A percentile compares a stretch with the other conserved stretches of the same genome.
These are phyloP conservation scores for Drosophila macrothrix DNA, from an alignment of 2,888 invertebrate genomes.

Conservation along the genomic window DNA sequence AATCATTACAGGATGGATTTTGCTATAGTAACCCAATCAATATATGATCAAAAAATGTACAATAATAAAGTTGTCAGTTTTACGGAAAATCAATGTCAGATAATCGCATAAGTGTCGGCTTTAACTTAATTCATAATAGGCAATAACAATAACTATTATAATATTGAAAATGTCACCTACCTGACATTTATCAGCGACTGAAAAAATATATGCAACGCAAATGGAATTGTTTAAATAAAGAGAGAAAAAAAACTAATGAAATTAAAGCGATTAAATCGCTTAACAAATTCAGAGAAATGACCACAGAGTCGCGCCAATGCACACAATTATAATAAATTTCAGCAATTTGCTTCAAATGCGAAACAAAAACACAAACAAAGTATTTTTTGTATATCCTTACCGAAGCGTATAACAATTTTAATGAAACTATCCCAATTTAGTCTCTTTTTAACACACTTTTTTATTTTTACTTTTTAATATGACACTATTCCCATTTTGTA, in stretches of 20 bases:
- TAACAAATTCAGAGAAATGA: constrained; percentile 38
- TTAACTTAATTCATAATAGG: constrained; percentile 64
- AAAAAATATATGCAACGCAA: constrained; percentile 45
- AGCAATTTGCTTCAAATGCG: constrained; percentile 37
- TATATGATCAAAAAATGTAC: background rate
- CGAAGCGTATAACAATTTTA: background rate
- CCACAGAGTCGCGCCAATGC: constrained; percentile 17
- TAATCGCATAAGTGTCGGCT: constrained; percentile 43
- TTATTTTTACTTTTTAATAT: background rate
- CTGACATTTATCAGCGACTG: constrained; percentile 55
- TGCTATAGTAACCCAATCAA: background rate
- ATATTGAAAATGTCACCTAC: constrained; percentile 53
- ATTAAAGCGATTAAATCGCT: constrained; percentile 64
- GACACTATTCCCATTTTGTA: background rate
- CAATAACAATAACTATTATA: constrained; percentile 42
- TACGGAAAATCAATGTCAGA: constrained; percentile 38
- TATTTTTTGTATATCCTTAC: background rate
- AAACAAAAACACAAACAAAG: background rate
- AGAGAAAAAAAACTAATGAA: constrained; percentile 60
- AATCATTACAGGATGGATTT: background rate
- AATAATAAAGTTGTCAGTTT: constrained; percentile 4
- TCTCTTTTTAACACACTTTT: background rate
- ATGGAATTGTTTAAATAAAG: constrained; percentile 37
- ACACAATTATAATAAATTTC: constrained; percentile 34
- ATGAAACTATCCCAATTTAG: background rate